A percentile compares a stretch with the other conserved stretches of the same genome.
Evolutionary conservation across 2,888 invertebrate genomes (phyloP).

Genomic region (Keiferia lycopersicella): DNA sequence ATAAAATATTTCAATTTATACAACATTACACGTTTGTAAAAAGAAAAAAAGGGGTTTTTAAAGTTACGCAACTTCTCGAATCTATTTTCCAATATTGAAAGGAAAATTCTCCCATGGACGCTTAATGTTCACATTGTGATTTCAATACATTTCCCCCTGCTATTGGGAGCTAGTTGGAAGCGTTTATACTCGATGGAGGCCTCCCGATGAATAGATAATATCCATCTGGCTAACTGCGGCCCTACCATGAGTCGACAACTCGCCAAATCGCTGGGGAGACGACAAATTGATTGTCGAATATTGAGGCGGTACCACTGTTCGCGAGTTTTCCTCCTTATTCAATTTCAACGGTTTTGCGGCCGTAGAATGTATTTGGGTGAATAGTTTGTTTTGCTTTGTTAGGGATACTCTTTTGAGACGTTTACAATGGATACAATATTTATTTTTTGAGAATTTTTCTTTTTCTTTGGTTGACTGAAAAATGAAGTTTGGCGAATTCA

Average conservation of each 20-base stretch:
- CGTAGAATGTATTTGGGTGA: neutral
- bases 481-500: too few species aligned
- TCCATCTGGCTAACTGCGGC: conserved; percentile 63
- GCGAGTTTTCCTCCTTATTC: conserved; percentile 11
- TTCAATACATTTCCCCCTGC: conserved; percentile 75
- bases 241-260: conserved; percentile 71
- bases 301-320: conserved; percentile 22
- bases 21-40: too few species aligned
- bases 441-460: too few species aligned
- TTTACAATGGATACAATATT: neutral
- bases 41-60: too few species aligned
- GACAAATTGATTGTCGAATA: conserved; percentile 39
- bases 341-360: conserved; percentile 3
- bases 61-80: neutral
- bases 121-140: conserved; percentile 70
- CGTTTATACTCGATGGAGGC: conserved; percentile 65
- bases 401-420: conserved; percentile 3
- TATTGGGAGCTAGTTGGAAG: conserved; percentile 54
- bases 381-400: conserved; percentile 9
- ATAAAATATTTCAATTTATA: too few species aligned
- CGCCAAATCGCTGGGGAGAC: conserved; percentile 49
- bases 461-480: too few species aligned
- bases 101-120: conserved; percentile 4
- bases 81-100: neutral
- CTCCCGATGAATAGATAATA: conserved; percentile 74